Evolutionary conservation across 2,113 vertebrate species (phyloP).

Genomic region (Vulpes vulpes): DNA sequence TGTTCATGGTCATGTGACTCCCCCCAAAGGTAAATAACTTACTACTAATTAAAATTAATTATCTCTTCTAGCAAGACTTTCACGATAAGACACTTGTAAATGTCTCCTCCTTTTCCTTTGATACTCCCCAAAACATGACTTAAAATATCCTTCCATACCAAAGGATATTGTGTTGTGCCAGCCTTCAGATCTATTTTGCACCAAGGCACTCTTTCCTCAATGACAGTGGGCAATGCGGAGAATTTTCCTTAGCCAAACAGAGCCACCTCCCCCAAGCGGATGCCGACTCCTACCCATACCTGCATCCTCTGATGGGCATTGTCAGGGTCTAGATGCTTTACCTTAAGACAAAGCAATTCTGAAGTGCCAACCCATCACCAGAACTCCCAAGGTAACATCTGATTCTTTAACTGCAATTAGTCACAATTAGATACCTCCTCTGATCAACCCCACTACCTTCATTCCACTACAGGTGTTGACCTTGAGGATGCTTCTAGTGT

Average conservation of each 20-base stretch:
- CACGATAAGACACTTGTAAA: neutral
- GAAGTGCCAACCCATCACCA: neutral
- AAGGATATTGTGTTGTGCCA: accelerated
- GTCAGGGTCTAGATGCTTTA: neutral
- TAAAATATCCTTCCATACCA: neutral
- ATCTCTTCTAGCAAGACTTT: neutral
- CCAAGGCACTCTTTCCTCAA: accelerated
- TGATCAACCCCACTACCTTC: neutral
- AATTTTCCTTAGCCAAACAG: neutral
- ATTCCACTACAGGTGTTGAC: neutral
- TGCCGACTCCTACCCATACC: neutral
- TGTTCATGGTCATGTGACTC: neutral
- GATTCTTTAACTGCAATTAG: neutral
- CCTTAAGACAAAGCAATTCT: neutral
- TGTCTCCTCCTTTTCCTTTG: neutral
- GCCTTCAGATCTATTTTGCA: neutral
- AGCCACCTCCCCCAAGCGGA: neutral
- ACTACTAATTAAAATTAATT: neutral
- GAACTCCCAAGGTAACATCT: neutral
- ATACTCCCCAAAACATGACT: neutral
- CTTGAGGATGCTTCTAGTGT: neutral
- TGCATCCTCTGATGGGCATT: neutral
- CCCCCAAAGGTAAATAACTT: neutral
- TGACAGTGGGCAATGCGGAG: neutral
- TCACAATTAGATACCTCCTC: neutral